Percentiles rank a stretch among this genome's conserved stretches.
phyloP scores from a whole-genome alignment of 1,140 invertebrate species.

The Dolichoris vasculosae region DNA sequence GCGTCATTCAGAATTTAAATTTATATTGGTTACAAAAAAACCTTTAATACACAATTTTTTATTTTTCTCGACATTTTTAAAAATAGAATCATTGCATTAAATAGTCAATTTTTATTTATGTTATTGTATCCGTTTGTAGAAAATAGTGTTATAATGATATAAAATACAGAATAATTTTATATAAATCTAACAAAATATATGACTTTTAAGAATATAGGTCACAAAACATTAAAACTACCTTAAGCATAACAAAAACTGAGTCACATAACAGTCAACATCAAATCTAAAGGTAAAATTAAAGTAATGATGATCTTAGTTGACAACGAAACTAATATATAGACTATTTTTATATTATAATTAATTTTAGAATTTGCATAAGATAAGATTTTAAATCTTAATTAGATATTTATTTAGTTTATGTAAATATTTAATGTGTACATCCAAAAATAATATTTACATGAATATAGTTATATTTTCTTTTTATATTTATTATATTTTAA shows the following conservation, averaged over 20 bases:
- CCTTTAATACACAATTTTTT: too few relatives aligned
- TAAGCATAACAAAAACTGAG: constrained; percentile 5
- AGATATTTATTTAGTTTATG: background rate
- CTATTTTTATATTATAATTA: background rate
- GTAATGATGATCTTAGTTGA: constrained; percentile 10
- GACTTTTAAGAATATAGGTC: background rate
- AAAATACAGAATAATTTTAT: too few relatives aligned
- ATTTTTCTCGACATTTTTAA: too few relatives aligned
- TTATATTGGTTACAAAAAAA: too few relatives aligned
- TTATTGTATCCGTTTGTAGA: too few relatives aligned
- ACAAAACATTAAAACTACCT: constrained; percentile 10
- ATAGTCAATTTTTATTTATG: too few relatives aligned
- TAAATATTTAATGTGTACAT: background rate
- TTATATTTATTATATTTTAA: background rate
- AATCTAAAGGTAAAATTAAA: constrained; percentile 13
- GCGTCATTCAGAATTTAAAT: too few relatives aligned
- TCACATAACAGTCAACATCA: constrained; percentile 18
- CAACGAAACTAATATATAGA: background rate
- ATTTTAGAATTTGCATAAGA: background rate
- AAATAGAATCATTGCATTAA: too few relatives aligned
- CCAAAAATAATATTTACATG: background rate
- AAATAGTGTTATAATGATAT: too few relatives aligned
- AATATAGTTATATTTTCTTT: background rate
- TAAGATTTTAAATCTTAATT: background rate
- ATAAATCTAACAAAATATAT: too few relatives aligned